Percentiles rank a stretch among this genome's conserved stretches.
phyloP scores from a whole-genome alignment of 2,113 vertebrate species.

The Lynx canadensis region DNA sequence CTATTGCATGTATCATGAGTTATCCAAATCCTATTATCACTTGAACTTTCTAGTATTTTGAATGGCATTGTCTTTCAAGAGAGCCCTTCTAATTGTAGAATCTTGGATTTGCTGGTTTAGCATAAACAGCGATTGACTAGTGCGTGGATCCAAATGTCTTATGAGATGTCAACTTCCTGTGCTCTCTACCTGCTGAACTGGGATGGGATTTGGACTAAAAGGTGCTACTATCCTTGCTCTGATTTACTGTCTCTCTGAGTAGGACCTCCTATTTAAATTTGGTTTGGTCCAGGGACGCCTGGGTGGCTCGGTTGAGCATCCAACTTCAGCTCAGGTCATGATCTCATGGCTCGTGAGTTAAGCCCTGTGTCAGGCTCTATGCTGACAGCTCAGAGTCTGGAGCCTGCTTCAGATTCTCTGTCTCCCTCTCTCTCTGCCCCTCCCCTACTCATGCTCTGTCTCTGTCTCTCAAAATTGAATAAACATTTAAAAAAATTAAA shows the following conservation, averaged over 20 bases:
- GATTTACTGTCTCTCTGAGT: background rate
- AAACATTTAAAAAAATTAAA: no score
- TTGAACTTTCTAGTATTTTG: constrained; percentile 6
- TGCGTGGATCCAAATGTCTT: background rate
- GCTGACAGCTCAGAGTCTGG: no score
- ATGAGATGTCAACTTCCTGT: background rate
- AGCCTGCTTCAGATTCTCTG: no score
- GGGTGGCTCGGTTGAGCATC: no score
- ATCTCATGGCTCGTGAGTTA: no score
- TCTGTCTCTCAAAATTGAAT: no score
- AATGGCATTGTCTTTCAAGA: background rate
- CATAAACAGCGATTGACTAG: background rate
- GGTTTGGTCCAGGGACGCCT: background rate
- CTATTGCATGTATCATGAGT: background rate
- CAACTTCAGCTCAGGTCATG: no score
- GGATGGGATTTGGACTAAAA: background rate
- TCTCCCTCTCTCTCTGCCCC: no score
- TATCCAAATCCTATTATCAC: background rate
- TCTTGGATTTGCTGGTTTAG: background rate
- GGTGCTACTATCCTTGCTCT: background rate
- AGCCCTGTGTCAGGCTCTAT: no score
- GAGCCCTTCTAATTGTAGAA: background rate
- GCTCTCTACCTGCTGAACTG: background rate
- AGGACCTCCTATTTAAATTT: constrained; percentile 7
- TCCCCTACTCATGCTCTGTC: no score